Evolutionary conservation across 2,113 vertebrate genomes (phyloP).

Genomic region (Phoenicopterus ruber): DNA sequence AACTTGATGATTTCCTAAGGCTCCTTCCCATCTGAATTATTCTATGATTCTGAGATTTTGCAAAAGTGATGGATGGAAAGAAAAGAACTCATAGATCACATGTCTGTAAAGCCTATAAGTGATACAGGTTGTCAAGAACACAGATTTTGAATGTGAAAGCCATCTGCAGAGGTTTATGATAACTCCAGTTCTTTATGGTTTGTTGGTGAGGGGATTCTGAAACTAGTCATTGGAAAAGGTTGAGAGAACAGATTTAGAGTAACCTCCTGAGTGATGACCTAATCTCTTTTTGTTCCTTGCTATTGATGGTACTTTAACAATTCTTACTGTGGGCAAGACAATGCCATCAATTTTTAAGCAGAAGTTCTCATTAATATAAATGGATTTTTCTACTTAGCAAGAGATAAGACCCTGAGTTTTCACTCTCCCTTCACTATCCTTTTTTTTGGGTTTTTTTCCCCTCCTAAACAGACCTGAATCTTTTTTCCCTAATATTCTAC

Average conservation of each 20-base stretch:
- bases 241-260: not conserved
- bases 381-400: not conserved
- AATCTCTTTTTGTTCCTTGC: slow-evolving; percentile 8
- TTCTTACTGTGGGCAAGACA: slow-evolving; percentile 8
- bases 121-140: not conserved
- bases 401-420: not conserved
- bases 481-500: not conserved
- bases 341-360: slow-evolving; percentile 32
- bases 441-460: accelerated
- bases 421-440: not conserved
- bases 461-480: not conserved
- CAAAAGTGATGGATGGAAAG: not conserved
- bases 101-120: not conserved
- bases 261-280: not conserved
- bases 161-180: not conserved
- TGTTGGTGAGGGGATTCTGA: not conserved
- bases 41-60: not conserved
- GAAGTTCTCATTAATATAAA: slow-evolving; percentile 31
- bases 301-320: not conserved
- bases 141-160: not conserved
- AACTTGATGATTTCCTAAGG: not conserved
- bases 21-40: not conserved
- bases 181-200: not conserved
- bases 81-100: not conserved
- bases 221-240: not conserved